Evolutionary conservation across 1,140 invertebrate species (phyloP).

Genomic region (Heliconius congener): DNA sequence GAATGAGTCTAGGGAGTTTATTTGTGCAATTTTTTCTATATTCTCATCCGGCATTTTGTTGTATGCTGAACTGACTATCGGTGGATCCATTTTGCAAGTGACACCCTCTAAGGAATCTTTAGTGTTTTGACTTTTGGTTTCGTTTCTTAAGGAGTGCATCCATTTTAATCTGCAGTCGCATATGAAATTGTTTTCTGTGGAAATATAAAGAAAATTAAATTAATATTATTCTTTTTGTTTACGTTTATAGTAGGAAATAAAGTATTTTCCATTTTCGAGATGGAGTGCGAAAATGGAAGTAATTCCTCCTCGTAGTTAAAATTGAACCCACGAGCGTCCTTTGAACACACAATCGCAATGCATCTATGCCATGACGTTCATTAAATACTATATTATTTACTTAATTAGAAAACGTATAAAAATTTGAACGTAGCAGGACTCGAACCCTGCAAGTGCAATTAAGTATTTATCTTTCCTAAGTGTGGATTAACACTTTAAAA

Average conservation of each 20-base stretch:
- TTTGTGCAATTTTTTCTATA: conserved; percentile 53
- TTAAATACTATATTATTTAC: not conserved
- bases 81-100: conserved; percentile 85
- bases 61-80: conserved; percentile 68
- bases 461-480: no score
- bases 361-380: no score
- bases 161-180: conserved; percentile 90
- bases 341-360: no score
- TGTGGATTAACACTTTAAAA: no score
- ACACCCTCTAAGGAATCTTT: conserved; percentile 85
- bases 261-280: no score
- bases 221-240: not conserved
- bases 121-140: conserved; percentile 86
- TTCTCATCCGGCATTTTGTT: conserved; percentile 68
- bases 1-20: conserved; percentile 53
- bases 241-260: no score
- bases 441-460: no score
- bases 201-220: conserved; percentile 49
- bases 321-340: no score
- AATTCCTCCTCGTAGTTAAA: no score
- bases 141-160: conserved; percentile 88
- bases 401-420: no score
- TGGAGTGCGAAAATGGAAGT: no score
- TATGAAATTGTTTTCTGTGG: conserved; percentile 88
- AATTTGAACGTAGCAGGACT: no score